phyloP scores from a whole-genome alignment of 2,888 invertebrate genomes.

The Lampropteryx suffumata region DNA sequence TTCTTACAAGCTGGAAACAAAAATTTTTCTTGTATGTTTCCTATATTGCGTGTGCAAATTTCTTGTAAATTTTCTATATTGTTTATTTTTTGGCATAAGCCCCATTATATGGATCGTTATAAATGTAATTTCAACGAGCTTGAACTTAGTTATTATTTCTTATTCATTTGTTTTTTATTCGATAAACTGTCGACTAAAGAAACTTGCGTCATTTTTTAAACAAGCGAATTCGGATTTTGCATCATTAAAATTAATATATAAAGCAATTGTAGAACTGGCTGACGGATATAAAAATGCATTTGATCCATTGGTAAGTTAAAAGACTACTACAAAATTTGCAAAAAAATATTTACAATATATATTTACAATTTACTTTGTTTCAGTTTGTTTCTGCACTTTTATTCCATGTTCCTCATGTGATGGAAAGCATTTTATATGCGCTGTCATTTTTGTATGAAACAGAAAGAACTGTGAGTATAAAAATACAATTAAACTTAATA shows the following conservation, averaged over 20 bases:
- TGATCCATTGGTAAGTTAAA: not conserved
- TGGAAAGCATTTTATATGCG: not conserved
- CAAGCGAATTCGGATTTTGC: not conserved
- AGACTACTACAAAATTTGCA: not conserved
- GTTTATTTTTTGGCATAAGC: too few relatives aligned
- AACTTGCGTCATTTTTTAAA: not conserved
- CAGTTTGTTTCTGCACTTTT: not conserved
- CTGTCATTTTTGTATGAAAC: not conserved
- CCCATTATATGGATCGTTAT: too few relatives aligned
- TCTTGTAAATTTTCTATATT: too few relatives aligned
- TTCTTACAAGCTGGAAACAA: too few relatives aligned
- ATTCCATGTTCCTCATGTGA: not conserved
- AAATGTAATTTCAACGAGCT: too few relatives aligned
- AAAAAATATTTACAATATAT: not conserved
- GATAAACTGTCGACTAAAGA: conserved; percentile 2
- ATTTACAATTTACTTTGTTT: not conserved
- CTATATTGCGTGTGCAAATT: too few relatives aligned
- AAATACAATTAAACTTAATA: too few relatives aligned
- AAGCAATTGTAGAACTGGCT: conserved; percentile 7
- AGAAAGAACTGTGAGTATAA: not conserved
- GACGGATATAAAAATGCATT: conserved; percentile 6
- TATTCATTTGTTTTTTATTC: conserved; percentile 9
- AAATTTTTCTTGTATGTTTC: too few relatives aligned
- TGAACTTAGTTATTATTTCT: not conserved
- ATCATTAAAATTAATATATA: conserved; percentile 3